These are phyloP conservation scores for Python bivittatus DNA, from an alignment of 2,113 vertebrate genomes.

Conservation along the genomic window DNA sequence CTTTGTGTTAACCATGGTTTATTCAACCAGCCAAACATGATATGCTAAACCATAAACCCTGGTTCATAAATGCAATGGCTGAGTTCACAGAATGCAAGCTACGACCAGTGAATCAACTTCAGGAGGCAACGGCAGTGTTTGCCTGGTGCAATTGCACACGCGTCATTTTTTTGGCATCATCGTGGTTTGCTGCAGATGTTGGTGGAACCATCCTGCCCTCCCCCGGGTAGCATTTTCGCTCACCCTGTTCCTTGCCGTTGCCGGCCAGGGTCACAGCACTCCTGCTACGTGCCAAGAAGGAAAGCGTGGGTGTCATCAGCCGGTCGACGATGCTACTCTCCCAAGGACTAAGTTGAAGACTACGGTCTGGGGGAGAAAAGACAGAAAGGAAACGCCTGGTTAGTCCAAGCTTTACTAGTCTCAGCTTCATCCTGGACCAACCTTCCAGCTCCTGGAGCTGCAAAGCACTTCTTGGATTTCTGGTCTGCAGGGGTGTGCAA, in stretches of 20 bases:
- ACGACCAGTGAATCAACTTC: not conserved
- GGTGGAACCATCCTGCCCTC: not conserved
- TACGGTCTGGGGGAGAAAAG: conserved; percentile 78
- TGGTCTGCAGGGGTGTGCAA: not conserved
- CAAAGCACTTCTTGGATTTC: no score
- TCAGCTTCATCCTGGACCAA: not conserved
- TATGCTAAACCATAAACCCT: not conserved
- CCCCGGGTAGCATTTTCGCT: conserved; percentile 50
- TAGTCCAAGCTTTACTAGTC: not conserved
- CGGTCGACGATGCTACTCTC: conserved; percentile 98
- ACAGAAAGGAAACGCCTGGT: not conserved
- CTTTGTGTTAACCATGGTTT: not conserved
- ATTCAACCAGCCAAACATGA: not conserved
- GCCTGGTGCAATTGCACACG: not conserved
- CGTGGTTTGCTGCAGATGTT: not conserved
- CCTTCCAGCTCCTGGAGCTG: not conserved
- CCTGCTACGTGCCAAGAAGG: conserved; percentile 94
- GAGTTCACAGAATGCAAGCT: not conserved
- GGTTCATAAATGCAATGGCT: rapidly evolving
- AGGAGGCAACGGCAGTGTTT: not conserved
- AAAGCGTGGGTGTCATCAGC: conserved; percentile 94
- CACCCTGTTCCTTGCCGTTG: conserved; percentile 86
- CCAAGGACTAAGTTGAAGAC: conserved; percentile 88
- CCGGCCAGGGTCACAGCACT: conserved; percentile 90
- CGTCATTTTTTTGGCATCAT: not conserved